Evolutionary conservation across 2,113 vertebrate species (phyloP).

Genomic region (Esox niger): DNA sequence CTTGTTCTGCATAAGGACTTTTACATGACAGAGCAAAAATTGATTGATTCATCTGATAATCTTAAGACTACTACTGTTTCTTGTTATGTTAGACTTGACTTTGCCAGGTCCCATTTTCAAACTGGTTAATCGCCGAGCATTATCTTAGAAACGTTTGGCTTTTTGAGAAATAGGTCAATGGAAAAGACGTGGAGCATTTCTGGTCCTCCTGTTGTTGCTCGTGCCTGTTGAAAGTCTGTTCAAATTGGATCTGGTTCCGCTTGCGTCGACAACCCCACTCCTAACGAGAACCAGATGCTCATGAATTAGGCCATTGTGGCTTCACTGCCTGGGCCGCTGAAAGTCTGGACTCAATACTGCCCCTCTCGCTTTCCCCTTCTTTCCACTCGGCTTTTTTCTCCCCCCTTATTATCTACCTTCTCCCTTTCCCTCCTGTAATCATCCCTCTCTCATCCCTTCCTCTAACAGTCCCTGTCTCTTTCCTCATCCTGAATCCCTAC

Average conservation of each 20-base stretch:
- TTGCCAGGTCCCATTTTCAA: too few species aligned
- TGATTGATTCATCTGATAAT: too few species aligned
- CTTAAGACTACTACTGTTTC: neutral
- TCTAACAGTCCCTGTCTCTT: conserved; percentile 8
- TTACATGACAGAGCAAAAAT: neutral
- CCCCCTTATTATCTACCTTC: conserved; percentile 30
- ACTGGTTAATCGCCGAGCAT: neutral
- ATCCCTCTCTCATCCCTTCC: neutral
- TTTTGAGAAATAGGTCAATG: conserved; percentile 74
- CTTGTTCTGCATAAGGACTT: neutral
- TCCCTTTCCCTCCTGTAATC: neutral
- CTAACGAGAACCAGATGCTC: conserved; percentile 80
- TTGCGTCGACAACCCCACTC: conserved; percentile 64
- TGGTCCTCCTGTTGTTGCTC: conserved; percentile 57
- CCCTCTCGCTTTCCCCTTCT: conserved; percentile 39
- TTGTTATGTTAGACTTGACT: too few species aligned
- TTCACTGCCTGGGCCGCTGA: conserved; percentile 49
- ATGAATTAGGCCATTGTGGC: conserved; percentile 81
- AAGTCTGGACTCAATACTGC: conserved; percentile 53
- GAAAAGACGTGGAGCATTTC: conserved; percentile 65
- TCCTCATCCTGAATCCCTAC: conserved; percentile 13
- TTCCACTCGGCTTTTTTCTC: conserved; percentile 19
- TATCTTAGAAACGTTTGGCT: conserved; percentile 37
- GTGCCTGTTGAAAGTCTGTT: conserved; percentile 64
- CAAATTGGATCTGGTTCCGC: conserved; percentile 70